Evolutionary conservation across 1,140 invertebrate genomes (phyloP).

Genomic region (Choristoneura fumiferana): DNA sequence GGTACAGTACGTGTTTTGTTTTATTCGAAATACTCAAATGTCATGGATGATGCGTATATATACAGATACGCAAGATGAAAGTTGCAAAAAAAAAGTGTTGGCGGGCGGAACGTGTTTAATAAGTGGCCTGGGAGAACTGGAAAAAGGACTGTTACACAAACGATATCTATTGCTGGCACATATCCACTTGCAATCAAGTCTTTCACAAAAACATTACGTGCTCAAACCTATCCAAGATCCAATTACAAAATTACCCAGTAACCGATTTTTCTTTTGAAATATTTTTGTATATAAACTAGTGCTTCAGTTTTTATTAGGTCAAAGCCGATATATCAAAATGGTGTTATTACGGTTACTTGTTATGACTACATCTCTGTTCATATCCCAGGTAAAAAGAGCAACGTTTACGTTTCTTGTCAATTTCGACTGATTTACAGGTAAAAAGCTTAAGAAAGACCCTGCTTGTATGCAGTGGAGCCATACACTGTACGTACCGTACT

Average conservation of each 20-base stretch:
- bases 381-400: not conserved
- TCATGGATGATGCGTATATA: too few relatives aligned
- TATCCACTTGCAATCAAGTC: constrained; percentile 7
- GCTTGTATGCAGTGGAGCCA: too few relatives aligned
- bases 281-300: constrained; percentile 48
- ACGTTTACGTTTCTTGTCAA: too few relatives aligned
- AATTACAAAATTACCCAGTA: constrained; percentile 35
- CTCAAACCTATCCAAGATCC: constrained; percentile 21
- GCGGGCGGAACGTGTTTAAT: too few relatives aligned
- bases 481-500: too few relatives aligned
- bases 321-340: constrained; percentile 7
- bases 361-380: not conserved
- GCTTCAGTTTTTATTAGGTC: not conserved
- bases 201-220: constrained; percentile 27
- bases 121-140: too few relatives aligned
- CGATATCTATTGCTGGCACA: not conserved
- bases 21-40: too few relatives aligned
- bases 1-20: too few relatives aligned
- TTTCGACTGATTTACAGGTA: too few relatives aligned
- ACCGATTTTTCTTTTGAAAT: constrained; percentile 56
- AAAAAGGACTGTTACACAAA: not conserved
- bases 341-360: not conserved
- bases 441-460: too few relatives aligned
- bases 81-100: too few relatives aligned
- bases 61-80: too few relatives aligned